Conservation (phyloP, 2,113 vertebrate species). For the Oostethus manadensis region DNA sequence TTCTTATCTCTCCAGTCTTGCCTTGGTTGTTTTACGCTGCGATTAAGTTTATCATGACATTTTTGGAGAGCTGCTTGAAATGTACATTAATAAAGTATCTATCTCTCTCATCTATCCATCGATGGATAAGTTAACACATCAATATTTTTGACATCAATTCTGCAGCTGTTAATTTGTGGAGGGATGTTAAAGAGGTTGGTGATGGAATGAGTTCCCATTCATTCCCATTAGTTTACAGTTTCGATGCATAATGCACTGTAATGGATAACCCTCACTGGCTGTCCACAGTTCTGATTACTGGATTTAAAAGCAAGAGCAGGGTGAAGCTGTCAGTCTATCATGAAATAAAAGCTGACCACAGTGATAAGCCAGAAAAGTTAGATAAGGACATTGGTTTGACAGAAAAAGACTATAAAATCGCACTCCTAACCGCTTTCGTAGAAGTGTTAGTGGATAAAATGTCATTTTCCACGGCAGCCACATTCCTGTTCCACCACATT, state of each 20-base stretch:
- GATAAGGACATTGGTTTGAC: slow-evolving; percentile 33
- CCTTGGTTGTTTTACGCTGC: too few species aligned
- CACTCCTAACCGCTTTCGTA: slow-evolving; percentile 22
- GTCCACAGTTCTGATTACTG: slow-evolving; percentile 31
- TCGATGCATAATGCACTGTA: background rate
- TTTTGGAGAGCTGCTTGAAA: too few species aligned
- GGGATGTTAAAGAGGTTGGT: too few species aligned
- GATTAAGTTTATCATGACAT: too few species aligned
- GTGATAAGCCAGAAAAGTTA: slow-evolving; percentile 51
- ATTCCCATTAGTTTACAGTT: background rate
- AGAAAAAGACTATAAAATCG: slow-evolving; percentile 34
- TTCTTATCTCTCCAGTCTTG: too few species aligned
- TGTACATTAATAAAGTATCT: too few species aligned
- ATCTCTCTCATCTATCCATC: too few species aligned
- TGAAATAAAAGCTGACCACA: slow-evolving; percentile 37
- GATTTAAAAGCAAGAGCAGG: slow-evolving; percentile 32
- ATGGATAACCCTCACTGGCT: slow-evolving; percentile 18
- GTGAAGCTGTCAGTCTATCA: slow-evolving; percentile 31
- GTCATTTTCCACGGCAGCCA: slow-evolving; percentile 43
- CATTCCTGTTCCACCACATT: slow-evolving; percentile 59
- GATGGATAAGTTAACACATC: background rate
- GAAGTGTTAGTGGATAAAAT: slow-evolving; percentile 51
- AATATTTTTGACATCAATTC: background rate
- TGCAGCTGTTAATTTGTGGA: background rate
- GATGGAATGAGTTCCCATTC: too few species aligned